phyloP scores from a whole-genome alignment of 2,888 invertebrate species.

The Andrena bucephala region DNA sequence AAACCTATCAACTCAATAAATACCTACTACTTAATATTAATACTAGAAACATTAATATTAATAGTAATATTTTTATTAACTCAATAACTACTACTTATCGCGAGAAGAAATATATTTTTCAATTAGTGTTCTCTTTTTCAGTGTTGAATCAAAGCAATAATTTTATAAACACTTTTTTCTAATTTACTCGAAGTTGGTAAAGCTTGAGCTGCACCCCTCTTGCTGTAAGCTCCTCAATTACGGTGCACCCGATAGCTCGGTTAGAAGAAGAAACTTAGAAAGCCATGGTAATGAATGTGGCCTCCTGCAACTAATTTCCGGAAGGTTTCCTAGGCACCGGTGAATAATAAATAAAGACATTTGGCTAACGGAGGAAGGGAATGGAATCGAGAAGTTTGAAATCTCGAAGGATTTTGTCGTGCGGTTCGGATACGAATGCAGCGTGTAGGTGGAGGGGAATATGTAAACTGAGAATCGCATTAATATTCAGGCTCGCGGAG shows the following conservation, averaged over 20 bases:
- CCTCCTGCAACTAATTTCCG: slow-evolving; percentile 33
- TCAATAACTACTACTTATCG: no score
- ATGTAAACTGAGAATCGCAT: slow-evolving; percentile 70
- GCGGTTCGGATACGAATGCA: slow-evolving; percentile 56
- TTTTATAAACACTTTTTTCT: no score
- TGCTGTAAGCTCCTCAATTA: no score
- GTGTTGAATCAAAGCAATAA: no score
- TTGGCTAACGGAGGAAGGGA: slow-evolving; percentile 32
- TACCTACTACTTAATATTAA: no score
- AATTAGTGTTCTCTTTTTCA: no score
- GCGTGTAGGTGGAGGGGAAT: slow-evolving; percentile 61
- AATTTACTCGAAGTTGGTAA: no score
- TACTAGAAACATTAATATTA: background rate
- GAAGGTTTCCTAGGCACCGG: slow-evolving; percentile 17
- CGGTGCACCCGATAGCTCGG: background rate
- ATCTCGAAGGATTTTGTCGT: slow-evolving; percentile 63
- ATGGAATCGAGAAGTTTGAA: slow-evolving; percentile 53
- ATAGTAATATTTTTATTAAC: no score
- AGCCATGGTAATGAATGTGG: background rate
- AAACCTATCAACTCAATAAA: no score
- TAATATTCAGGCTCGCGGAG: slow-evolving; percentile 72
- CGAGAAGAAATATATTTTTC: no score
- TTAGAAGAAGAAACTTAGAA: background rate
- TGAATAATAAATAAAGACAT: slow-evolving; percentile 50
- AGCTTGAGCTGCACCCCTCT: no score